Base-by-base conservation (phyloP, 2,797 vertebrate species). In the Eptatretus atami region DNA sequence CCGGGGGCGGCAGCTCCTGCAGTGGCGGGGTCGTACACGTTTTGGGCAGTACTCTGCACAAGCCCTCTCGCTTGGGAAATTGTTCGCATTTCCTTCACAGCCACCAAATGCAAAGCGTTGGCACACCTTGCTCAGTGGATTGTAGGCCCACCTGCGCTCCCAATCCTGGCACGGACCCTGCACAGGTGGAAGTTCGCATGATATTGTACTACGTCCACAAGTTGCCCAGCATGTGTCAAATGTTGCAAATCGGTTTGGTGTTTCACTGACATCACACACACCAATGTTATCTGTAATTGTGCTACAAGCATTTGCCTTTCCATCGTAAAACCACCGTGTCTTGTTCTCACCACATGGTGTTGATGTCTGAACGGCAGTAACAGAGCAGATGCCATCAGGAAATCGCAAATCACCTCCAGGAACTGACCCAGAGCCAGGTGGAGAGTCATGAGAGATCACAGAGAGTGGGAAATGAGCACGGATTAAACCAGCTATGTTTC, bases 111-210 rank as follows among this genome's bases (percentile, higher is more conserved):
- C 70, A 1, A 96, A 94, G 9, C 84, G 78, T 55, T 84, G 83
- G 73, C 88, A 98, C 66, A 78, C 78, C 65, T 81, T 85, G 66
- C 78, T 75, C 64, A 85, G 64, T 1, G 77, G 70, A 66, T 82
- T 95, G 74, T 94, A 98, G 1, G 84, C 80, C 92, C 92, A 96
- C 54, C 86, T 82, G 0, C 79, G 77, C 70, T 93, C 83, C 82
- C 82, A 84, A 68, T 73, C 69, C 68, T 81, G 82, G 71, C 92
- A 96, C 11, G 87, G 84, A 0, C 92, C 92, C 72, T 83, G 86
- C 64, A 95, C 86, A 0, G 85, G 78, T 0, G 92, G 87, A 52
- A 96, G 73, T 0, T 70, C 73, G 66, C 92, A 98, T 3, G 80
- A 78, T 52, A 74, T 73, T 0, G 81, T 76, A 13, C 81, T 77